Evolutionary conservation across 1,140 invertebrate genomes (phyloP).

Genomic region (Samia ricini): DNA sequence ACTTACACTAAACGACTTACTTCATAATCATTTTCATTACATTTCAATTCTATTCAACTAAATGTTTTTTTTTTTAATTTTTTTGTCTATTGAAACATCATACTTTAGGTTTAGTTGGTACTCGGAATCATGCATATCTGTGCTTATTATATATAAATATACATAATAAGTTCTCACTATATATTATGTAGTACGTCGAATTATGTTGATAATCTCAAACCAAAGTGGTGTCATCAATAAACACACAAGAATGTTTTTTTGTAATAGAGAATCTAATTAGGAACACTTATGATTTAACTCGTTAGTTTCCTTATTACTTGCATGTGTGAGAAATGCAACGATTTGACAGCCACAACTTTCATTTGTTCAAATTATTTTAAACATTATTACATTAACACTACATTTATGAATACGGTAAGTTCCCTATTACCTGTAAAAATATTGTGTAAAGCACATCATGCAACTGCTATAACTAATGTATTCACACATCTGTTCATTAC

Average conservation of each 20-base stretch:
- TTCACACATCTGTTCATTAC: constrained; percentile 53
- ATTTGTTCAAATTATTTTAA: constrained; percentile 67
- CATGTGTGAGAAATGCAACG: constrained; percentile 71
- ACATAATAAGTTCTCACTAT: neutral
- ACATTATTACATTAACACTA: constrained; percentile 65
- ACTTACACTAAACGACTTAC: constrained; percentile 69
- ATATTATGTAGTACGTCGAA: constrained; percentile 34
- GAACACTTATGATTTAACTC: constrained; percentile 64
- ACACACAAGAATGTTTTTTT: constrained; percentile 40
- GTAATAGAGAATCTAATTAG: constrained; percentile 64
- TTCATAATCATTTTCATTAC: constrained; percentile 71
- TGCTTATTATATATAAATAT: constrained; percentile 55
- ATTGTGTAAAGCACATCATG: constrained; percentile 67
- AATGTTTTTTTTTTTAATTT: constrained; percentile 57
- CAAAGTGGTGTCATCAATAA: neutral
- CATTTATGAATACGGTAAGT: constrained; percentile 73
- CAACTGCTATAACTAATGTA: constrained; percentile 59
- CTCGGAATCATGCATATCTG: constrained; percentile 49
- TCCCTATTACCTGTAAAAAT: constrained; percentile 74
- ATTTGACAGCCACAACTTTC: constrained; percentile 67
- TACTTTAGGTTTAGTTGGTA: constrained; percentile 68
- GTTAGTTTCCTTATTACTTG: constrained; percentile 45
- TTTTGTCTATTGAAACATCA: no score
- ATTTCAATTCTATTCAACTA: constrained; percentile 64
- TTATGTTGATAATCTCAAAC: constrained; percentile 24